Conservation (phyloP, 2,113 vertebrate species). For the Abramis brama region DNA sequence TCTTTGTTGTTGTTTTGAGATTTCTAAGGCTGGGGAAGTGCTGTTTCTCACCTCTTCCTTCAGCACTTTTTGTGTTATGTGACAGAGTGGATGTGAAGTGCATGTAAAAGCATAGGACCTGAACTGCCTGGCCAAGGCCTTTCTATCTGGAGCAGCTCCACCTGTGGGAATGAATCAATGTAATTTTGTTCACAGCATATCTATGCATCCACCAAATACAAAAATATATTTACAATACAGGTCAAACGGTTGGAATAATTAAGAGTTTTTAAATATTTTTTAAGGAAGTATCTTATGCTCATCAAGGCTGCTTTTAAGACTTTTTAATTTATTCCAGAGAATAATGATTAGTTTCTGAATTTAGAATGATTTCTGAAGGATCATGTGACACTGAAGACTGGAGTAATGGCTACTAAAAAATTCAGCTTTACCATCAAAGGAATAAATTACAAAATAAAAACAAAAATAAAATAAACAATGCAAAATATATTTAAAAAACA, state of each 20-base stretch:
- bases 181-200: neutral
- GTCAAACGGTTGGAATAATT: neutral
- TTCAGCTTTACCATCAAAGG: too few species aligned
- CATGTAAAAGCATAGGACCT: constrained; percentile 24
- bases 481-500: too few species aligned
- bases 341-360: too few species aligned
- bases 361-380: too few species aligned
- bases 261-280: neutral
- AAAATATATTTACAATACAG: neutral
- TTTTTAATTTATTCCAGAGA: too few species aligned
- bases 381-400: too few species aligned
- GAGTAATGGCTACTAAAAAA: too few species aligned
- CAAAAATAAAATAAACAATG: too few species aligned
- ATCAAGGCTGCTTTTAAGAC: neutral
- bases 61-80: constrained; percentile 7
- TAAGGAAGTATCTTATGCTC: neutral
- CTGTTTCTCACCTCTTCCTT: neutral
- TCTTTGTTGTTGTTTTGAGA: constrained; percentile 6
- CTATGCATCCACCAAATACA: neutral
- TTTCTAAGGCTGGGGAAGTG: neutral
- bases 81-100: neutral
- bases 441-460: too few species aligned
- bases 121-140: constrained; percentile 22
- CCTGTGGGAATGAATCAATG: constrained; percentile 10
- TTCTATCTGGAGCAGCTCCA: neutral